Percentiles rank a stretch among this genome's conserved stretches.
phyloP scores from a whole-genome alignment of 2,113 vertebrate species.

The Irena cyanogastra region DNA sequence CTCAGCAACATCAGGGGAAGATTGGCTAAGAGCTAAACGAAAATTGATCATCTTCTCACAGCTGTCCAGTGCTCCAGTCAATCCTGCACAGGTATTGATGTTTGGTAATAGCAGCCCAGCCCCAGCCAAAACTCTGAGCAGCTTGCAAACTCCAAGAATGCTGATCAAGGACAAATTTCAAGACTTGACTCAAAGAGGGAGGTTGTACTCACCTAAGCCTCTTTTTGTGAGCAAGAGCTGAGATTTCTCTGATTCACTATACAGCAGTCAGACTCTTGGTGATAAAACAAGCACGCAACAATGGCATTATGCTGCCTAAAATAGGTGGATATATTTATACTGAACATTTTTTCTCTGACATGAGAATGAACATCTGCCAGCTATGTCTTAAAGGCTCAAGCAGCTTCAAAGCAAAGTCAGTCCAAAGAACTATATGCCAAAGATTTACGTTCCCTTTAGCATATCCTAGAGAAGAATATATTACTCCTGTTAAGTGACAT shows the following conservation, averaged over 20 bases:
- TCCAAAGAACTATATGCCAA: neutral
- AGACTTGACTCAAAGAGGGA: neutral
- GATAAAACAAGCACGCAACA: neutral
- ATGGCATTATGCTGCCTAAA: neutral
- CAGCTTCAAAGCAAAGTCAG: neutral
- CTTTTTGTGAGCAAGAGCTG: neutral
- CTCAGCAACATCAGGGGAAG: neutral
- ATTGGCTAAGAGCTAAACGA: neutral
- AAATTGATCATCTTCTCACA: slow-evolving; percentile 25
- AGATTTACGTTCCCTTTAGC: neutral
- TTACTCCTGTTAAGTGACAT: neutral
- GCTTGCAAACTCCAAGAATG: neutral
- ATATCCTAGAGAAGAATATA: neutral
- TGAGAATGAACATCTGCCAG: neutral
- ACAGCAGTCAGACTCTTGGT: neutral
- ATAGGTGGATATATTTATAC: neutral
- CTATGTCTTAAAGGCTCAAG: neutral
- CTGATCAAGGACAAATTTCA: neutral
- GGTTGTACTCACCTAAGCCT: neutral
- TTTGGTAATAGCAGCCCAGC: neutral
- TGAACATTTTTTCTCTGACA: neutral
- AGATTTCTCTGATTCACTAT: slow-evolving; percentile 14
- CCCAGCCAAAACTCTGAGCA: neutral
- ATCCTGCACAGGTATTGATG: neutral
- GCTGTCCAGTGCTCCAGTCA: neutral